Conservation (phyloP, 2,113 vertebrate genomes). For the Pseudolaguvia tuberculata region DNA sequence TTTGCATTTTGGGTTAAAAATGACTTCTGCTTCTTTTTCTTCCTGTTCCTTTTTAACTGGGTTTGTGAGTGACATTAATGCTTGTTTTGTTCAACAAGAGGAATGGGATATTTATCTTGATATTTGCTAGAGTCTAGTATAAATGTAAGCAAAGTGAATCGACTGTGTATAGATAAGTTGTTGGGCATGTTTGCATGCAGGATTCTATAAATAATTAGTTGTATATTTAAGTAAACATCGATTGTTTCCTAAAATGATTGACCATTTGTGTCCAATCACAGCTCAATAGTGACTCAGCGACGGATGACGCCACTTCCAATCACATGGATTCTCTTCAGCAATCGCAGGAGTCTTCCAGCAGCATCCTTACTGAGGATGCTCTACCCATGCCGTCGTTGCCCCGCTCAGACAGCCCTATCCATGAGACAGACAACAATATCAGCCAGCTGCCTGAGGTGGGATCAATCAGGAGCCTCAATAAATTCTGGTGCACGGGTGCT, state of each 20-base stretch:
- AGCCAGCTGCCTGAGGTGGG: conserved; percentile 99
- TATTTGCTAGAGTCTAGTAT: background rate
- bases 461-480: conserved; percentile 70
- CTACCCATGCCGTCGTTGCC: conserved; percentile 66
- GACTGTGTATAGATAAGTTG: background rate
- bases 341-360: conserved; percentile 86
- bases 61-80: conserved; percentile 44
- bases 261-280: conserved; percentile 49
- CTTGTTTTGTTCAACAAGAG: conserved; percentile 32
- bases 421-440: conserved; percentile 92
- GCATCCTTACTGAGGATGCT: conserved; percentile 79
- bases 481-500: conserved; percentile 84
- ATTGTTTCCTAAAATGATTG: background rate
- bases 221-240: background rate
- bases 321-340: conserved; percentile 84
- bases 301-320: conserved; percentile 79
- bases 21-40: conserved; percentile 6
- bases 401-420: conserved; percentile 80
- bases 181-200: conserved; percentile 30
- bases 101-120: background rate
- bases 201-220: background rate
- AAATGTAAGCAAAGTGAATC: background rate
- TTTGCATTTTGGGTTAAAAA: conserved; percentile 17
- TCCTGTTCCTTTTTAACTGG: background rate
- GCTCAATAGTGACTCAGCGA: conserved; percentile 84